Conservation (phyloP, 2,888 invertebrate genomes). For the Caenorhabditis imperialis region DNA sequence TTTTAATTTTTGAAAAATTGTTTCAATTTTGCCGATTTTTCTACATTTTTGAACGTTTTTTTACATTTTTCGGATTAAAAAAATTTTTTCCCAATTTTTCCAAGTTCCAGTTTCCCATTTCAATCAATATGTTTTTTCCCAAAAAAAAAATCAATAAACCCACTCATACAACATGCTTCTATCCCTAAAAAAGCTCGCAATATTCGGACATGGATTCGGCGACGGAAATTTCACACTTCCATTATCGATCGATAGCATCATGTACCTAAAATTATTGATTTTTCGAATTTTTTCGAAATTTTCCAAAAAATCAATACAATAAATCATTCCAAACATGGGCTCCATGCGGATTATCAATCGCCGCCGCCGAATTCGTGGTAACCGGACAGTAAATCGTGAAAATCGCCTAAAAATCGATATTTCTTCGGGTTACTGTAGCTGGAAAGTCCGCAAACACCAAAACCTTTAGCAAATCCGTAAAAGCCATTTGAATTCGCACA, state of each 20-base stretch:
- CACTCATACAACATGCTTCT: conserved; percentile 37
- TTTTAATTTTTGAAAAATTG: too few relatives aligned
- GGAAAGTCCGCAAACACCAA: neutral
- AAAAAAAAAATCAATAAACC: too few relatives aligned
- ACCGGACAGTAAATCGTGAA: conserved; percentile 68
- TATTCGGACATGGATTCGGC: conserved; percentile 38
- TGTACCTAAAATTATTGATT: conserved; percentile 15
- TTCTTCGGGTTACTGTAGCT: too few relatives aligned
- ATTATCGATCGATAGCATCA: conserved; percentile 51
- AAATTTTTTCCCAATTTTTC: too few relatives aligned
- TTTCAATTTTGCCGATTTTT: too few relatives aligned
- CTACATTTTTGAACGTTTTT: too few relatives aligned
- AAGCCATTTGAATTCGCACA: conserved; percentile 44
- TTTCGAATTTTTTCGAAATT: neutral
- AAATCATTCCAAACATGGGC: conserved; percentile 59
- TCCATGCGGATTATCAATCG: conserved; percentile 54
- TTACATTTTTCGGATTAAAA: too few relatives aligned
- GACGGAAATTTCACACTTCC: conserved; percentile 45
- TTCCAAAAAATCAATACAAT: conserved; percentile 40
- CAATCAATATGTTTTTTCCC: too few relatives aligned
- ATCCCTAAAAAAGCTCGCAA: conserved; percentile 48
- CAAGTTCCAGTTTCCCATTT: too few relatives aligned
- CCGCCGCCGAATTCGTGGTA: conserved; percentile 61
- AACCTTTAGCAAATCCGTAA: conserved; percentile 55
- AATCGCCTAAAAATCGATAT: conserved; percentile 55